These are phyloP conservation scores for Dryocosmus kuriphilus DNA, from an alignment of 2,888 invertebrate species.

Conservation along the genomic window DNA sequence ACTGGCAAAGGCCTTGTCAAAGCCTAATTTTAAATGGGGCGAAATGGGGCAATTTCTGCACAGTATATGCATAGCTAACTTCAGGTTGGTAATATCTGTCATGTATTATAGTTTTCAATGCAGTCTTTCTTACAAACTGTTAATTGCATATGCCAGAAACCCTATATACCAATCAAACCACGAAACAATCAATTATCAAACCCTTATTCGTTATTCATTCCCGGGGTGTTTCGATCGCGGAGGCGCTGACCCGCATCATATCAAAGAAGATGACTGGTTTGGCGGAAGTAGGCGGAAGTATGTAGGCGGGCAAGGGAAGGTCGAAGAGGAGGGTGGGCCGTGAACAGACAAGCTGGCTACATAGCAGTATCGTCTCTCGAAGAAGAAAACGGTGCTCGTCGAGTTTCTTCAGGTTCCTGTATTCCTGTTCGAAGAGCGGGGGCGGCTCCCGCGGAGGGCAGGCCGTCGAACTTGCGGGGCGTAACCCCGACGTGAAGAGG, in stretches of 20 bases:
- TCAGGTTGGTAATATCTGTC: too few relatives aligned
- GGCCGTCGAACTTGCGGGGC: slow-evolving; percentile 78
- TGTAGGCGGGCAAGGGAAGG: not conserved
- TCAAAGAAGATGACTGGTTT: not conserved
- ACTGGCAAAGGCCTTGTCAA: too few relatives aligned
- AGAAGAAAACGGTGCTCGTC: slow-evolving; percentile 43
- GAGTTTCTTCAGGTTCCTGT: slow-evolving; percentile 69
- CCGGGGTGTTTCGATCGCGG: not conserved
- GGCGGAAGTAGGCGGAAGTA: not conserved
- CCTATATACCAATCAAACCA: not conserved
- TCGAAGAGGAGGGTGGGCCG: slow-evolving; percentile 7
- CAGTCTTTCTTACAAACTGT: too few relatives aligned
- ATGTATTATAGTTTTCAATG: too few relatives aligned
- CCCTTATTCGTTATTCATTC: not conserved
- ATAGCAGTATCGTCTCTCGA: slow-evolving; percentile 39
- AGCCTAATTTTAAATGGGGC: too few relatives aligned
- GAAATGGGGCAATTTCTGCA: too few relatives aligned
- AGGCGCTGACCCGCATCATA: not conserved
- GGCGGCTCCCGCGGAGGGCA: slow-evolving; percentile 78
- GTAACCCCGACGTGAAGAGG: slow-evolving; percentile 77
- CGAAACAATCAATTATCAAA: not conserved
- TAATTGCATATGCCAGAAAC: too few relatives aligned
- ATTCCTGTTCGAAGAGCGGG: slow-evolving; percentile 77
- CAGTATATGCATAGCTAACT: too few relatives aligned
- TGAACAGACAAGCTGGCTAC: slow-evolving; percentile 21